phyloP scores from a whole-genome alignment of 2,888 invertebrate genomes.

The Iselma pallidipennis region DNA sequence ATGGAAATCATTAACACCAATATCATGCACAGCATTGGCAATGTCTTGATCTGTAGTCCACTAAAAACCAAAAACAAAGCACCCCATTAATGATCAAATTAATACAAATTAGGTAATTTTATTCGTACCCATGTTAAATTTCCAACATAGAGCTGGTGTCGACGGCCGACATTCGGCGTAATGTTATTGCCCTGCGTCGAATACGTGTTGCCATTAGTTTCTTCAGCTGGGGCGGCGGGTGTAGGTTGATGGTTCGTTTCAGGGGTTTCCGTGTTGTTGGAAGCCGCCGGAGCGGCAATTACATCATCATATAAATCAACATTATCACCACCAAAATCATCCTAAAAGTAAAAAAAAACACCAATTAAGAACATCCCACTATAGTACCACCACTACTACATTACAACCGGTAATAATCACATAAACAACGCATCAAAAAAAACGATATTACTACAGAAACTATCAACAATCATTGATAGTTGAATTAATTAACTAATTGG shows the following conservation, averaged over 20 bases:
- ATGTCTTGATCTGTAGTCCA: constrained; percentile 99
- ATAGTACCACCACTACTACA: constrained; percentile 2
- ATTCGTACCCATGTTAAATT: constrained; percentile 94
- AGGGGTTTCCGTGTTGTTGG: constrained; percentile 63
- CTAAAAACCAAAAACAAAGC: constrained; percentile 63
- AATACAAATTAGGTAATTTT: not conserved
- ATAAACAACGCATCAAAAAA: not conserved
- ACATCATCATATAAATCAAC: constrained; percentile 96
- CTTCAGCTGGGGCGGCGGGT: constrained; percentile 62
- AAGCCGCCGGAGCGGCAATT: constrained; percentile 76
- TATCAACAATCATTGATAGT: not conserved
- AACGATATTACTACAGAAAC: constrained; percentile 5
- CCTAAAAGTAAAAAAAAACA: constrained; percentile 56
- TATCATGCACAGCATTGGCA: constrained; percentile 82
- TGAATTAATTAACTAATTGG: not conserved
- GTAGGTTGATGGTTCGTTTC: constrained; percentile 63
- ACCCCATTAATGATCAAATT: too few relatives aligned
- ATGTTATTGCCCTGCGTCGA: constrained; percentile 71
- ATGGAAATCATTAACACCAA: constrained; percentile 91
- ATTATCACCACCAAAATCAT: constrained; percentile 82
- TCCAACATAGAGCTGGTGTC: constrained; percentile 94
- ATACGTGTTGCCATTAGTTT: constrained; percentile 73
- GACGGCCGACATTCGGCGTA: constrained; percentile 72
- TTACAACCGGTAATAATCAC: constrained; percentile 3
- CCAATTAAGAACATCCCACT: not conserved